These are phyloP conservation scores for Talpa occidentalis DNA, from an alignment of 2,113 vertebrate genomes.

Conservation along the genomic window DNA sequence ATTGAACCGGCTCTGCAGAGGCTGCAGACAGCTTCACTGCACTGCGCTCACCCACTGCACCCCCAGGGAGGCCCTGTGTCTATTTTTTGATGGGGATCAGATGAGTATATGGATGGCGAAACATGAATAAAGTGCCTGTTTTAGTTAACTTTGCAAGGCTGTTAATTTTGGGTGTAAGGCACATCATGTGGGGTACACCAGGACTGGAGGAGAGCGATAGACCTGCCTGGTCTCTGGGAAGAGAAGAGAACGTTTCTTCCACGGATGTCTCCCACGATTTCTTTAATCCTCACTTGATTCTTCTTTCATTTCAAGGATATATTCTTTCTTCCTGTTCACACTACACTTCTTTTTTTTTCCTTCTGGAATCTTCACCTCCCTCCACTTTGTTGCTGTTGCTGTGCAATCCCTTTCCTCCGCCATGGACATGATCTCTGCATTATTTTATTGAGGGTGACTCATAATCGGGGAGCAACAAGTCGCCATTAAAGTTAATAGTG, in stretches of 20 bases:
- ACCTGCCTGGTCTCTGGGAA: not conserved
- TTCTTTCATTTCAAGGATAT: not conserved
- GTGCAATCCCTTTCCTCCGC: not conserved
- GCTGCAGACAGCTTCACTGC: no score
- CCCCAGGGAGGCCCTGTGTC: no score
- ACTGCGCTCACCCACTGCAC: no score
- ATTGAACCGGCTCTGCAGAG: no score
- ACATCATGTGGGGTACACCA: not conserved
- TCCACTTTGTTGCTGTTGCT: not conserved
- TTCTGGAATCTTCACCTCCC: not conserved
- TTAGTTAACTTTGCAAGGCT: not conserved
- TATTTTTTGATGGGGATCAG: not conserved
- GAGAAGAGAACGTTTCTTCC: not conserved
- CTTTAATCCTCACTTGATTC: not conserved
- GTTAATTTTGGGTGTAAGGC: not conserved
- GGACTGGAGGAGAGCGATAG: not conserved
- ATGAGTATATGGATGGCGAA: not conserved
- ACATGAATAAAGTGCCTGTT: not conserved
- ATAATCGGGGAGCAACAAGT: conserved; percentile 26
- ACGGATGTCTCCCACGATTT: not conserved
- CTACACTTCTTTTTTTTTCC: not conserved
- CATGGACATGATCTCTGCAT: not conserved
- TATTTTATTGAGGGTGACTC: conserved; percentile 34
- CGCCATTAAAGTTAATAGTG: conserved; percentile 59
- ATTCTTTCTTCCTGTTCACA: not conserved